Percentiles rank a stretch among this genome's conserved stretches.
Conservation (phyloP, 1,140 invertebrate species). For the Drosophila chauvacae region DNA sequence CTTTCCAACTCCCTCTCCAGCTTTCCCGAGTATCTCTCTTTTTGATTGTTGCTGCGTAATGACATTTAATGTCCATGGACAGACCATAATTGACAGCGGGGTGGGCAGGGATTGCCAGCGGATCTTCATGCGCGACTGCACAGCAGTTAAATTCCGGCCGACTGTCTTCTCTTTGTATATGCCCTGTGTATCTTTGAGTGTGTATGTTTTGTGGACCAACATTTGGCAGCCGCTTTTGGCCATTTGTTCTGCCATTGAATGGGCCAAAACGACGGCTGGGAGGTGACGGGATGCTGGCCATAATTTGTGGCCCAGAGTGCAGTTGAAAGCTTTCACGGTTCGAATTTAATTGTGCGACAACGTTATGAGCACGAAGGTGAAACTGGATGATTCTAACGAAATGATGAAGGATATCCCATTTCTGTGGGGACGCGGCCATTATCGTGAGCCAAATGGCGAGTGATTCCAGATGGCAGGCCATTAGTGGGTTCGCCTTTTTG, state of each 20-base stretch:
- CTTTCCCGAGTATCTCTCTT: slow-evolving; percentile 29
- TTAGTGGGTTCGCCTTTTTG: slow-evolving; percentile 35
- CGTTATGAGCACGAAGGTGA: slow-evolving; percentile 68
- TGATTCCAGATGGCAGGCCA: slow-evolving; percentile 32
- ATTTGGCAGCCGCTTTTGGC: slow-evolving; percentile 59
- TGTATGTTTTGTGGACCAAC: slow-evolving; percentile 49
- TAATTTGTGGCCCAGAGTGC: slow-evolving; percentile 63
- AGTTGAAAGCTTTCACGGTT: slow-evolving; percentile 42
- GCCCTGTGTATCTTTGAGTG: slow-evolving; percentile 15
- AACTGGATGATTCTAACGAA: slow-evolving; percentile 29
- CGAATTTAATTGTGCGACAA: slow-evolving; percentile 73
- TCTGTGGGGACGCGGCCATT: slow-evolving; percentile 9
- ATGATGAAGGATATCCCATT: slow-evolving; percentile 38
- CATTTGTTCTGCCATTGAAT: slow-evolving; percentile 52
- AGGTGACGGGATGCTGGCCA: slow-evolving; percentile 12
- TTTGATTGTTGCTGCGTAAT: slow-evolving; percentile 81
- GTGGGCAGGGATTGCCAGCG: slow-evolving; percentile 24
- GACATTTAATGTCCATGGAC: slow-evolving; percentile 80
- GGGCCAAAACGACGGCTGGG: slow-evolving; percentile 25
- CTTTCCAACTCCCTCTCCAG: not conserved
- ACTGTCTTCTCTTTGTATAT: slow-evolving; percentile 53
- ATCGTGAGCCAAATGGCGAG: slow-evolving; percentile 15
- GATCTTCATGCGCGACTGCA: slow-evolving; percentile 72
- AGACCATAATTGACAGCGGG: slow-evolving; percentile 72
- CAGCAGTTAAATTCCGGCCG: slow-evolving; percentile 73